Percentiles rank a stretch among this genome's conserved stretches.
These are phyloP conservation scores for Piezodorus guildinii DNA, from an alignment of 1,140 invertebrate species.

Conservation along the genomic window DNA sequence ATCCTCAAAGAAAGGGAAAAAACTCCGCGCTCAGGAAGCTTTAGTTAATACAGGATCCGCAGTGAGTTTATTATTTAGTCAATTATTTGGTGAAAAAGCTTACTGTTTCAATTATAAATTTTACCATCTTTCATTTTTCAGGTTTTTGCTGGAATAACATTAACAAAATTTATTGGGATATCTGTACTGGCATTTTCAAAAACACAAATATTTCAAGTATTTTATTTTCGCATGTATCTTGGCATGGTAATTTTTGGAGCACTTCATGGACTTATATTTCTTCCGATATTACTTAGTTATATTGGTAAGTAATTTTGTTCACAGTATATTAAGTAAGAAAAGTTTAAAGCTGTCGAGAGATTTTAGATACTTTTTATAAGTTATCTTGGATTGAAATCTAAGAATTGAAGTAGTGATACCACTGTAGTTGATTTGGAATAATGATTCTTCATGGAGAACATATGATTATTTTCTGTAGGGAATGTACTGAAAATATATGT, in stretches of 20 bases:
- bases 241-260: slow-evolving; percentile 92
- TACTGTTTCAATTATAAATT: neutral
- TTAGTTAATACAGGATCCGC: slow-evolving; percentile 90
- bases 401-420: too few relatives aligned
- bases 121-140: slow-evolving; percentile 30
- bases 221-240: slow-evolving; percentile 97
- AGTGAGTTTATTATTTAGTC: slow-evolving; percentile 41
- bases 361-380: too few relatives aligned
- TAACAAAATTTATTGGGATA: slow-evolving; percentile 94
- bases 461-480: too few relatives aligned
- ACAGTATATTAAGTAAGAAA: neutral
- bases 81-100: neutral
- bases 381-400: too few relatives aligned
- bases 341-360: too few relatives aligned
- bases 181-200: slow-evolving; percentile 89
- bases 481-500: too few relatives aligned
- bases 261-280: slow-evolving; percentile 89
- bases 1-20: slow-evolving; percentile 52
- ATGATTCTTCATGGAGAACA: too few relatives aligned
- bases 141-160: slow-evolving; percentile 87
- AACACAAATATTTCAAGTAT: slow-evolving; percentile 93
- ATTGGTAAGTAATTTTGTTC: slow-evolving; percentile 58
- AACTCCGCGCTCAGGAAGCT: slow-evolving; percentile 68
- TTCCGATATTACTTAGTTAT: slow-evolving; percentile 92
- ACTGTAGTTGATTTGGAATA: too few relatives aligned